Evolutionary conservation across 2,797 vertebrate species (phyloP).

Genomic region (Clamator glandarius): DNA sequence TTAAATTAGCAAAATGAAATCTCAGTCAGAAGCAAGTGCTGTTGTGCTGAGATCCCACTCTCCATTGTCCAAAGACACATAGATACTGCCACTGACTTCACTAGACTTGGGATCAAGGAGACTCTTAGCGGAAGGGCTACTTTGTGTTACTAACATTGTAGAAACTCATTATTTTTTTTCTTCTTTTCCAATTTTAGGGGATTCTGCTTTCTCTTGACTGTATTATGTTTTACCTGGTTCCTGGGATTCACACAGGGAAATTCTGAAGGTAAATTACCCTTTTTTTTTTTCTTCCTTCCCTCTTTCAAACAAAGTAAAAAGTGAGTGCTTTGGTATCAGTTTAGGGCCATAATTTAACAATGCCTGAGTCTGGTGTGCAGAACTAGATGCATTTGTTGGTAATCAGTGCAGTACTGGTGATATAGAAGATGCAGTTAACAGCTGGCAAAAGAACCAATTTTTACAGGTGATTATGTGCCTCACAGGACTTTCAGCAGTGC

Average conservation of each 20-base stretch:
- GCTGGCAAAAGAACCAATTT: background rate
- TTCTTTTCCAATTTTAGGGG: conserved; percentile 82
- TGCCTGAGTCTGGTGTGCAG: background rate
- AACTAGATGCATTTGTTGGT: background rate
- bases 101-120: background rate
- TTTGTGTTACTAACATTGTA: background rate
- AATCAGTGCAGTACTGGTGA: background rate
- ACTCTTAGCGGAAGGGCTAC: background rate
- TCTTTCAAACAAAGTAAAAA: background rate
- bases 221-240: conserved; percentile 88
- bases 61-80: fast-evolving
- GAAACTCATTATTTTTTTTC: conserved; percentile 57
- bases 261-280: conserved; percentile 89
- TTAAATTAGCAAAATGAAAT: background rate
- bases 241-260: conserved; percentile 87
- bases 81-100: background rate
- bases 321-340: background rate
- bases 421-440: background rate
- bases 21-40: background rate
- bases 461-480: background rate
- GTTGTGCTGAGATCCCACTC: background rate
- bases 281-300: background rate
- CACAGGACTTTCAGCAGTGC: background rate
- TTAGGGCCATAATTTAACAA: background rate
- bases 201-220: conserved; percentile 88